Conservation (phyloP, 2,797 vertebrate species). For the Melanotaenia parkinsoni region DNA sequence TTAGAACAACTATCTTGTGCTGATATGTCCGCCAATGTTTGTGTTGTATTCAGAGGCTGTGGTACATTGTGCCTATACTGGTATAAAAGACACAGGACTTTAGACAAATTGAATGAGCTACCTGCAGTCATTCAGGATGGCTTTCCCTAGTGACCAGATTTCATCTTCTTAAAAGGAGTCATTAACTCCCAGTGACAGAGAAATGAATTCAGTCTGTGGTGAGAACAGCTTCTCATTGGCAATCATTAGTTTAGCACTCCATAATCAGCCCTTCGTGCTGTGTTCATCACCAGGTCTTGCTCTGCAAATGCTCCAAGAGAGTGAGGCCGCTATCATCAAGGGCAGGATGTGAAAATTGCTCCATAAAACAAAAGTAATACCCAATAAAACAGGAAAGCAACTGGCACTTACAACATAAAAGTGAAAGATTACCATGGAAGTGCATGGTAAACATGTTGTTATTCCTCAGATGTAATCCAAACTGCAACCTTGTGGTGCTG, state of each 20-base stretch:
- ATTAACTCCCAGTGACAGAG: conserved; percentile 79
- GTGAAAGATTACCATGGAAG: conserved; percentile 77
- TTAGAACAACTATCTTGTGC: conserved; percentile 35
- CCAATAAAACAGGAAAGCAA: conserved; percentile 83
- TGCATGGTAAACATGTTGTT: conserved; percentile 82
- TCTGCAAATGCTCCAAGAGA: conserved; percentile 64
- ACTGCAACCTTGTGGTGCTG: conserved; percentile 75
- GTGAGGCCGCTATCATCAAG: conserved; percentile 78
- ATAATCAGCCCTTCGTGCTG: conserved; percentile 78
- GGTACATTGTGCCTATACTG: conserved; percentile 1
- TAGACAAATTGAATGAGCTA: conserved; percentile 64
- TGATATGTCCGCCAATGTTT: conserved; percentile 7
- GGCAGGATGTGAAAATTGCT: conserved; percentile 81
- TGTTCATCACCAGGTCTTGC: conserved; percentile 73
- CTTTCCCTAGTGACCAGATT: conserved; percentile 73
- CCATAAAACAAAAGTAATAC: conserved; percentile 88
- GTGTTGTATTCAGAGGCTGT: conserved; percentile 2
- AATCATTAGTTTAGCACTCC: conserved; percentile 83
- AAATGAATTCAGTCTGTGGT: conserved; percentile 76
- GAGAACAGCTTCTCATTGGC: conserved; percentile 78
- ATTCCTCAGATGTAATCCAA: conserved; percentile 77
- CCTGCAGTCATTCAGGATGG: conserved; percentile 61
- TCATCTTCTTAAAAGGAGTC: conserved; percentile 80
- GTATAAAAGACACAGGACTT: conserved; percentile 40
- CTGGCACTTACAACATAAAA: conserved; percentile 80